Conservation (phyloP, 2,797 vertebrate species). For the Lophius americanus region DNA sequence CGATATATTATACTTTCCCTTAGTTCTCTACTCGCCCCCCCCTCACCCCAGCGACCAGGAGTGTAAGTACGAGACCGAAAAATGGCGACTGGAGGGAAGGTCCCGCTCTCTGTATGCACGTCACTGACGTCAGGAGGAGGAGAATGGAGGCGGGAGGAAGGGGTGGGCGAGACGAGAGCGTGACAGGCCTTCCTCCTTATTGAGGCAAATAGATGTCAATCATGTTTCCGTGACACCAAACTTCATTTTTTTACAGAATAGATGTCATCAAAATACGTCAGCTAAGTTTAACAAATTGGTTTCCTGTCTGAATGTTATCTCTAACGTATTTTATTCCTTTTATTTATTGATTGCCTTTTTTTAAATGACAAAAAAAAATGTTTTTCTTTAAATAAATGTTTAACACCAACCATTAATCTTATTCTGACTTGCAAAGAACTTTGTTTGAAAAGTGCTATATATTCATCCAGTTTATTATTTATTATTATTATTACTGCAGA, state of each 20-base stretch:
- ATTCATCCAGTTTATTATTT: too few relatives aligned
- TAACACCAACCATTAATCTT: too few relatives aligned
- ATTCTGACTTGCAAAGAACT: too few relatives aligned
- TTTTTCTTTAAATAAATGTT: too few relatives aligned
- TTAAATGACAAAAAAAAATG: too few relatives aligned
- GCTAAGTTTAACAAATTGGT: too few relatives aligned
- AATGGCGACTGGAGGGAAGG: slow-evolving; percentile 86
- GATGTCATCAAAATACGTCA: too few relatives aligned
- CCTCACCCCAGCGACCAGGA: slow-evolving; percentile 54
- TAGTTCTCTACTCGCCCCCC: slow-evolving; percentile 54
- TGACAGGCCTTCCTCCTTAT: neutral
- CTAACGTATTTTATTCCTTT: too few relatives aligned
- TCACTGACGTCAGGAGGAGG: slow-evolving; percentile 63
- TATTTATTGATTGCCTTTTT: too few relatives aligned
- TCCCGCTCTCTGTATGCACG: slow-evolving; percentile 73
- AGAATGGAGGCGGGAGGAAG: slow-evolving; percentile 6
- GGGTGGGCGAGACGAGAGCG: slow-evolving; percentile 23
- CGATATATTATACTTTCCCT: slow-evolving; percentile 46
- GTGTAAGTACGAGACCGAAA: slow-evolving; percentile 70
- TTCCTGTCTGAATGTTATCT: too few relatives aligned
- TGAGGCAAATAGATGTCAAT: slow-evolving; percentile 37
- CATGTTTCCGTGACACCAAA: slow-evolving; percentile 49
- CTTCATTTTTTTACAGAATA: neutral
- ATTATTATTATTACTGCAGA: too few relatives aligned
- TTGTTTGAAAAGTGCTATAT: too few relatives aligned